A percentile compares a stretch with the other conserved stretches of the same genome.
Conservation (phyloP, 2,797 vertebrate genomes). For the Aythya fuligula region DNA sequence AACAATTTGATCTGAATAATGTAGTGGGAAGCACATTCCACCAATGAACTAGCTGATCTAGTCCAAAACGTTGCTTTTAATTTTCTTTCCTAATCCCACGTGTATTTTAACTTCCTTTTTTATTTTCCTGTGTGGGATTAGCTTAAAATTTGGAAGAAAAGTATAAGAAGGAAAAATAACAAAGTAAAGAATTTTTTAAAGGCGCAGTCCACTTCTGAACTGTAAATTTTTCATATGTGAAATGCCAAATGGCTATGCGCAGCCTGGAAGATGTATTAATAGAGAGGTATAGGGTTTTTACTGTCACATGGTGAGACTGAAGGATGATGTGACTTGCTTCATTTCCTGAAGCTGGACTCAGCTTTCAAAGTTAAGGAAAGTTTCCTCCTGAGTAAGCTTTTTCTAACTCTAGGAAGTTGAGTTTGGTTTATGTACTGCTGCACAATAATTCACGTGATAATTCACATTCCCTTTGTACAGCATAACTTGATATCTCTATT, state of each 20-base stretch:
- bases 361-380: constrained; percentile 59
- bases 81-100: constrained; percentile 57
- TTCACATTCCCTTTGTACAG: constrained; percentile 37
- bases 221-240: constrained; percentile 28
- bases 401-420: constrained; percentile 50
- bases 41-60: constrained; percentile 41
- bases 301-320: constrained; percentile 38
- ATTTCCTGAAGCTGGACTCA: constrained; percentile 56
- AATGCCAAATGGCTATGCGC: constrained; percentile 25
- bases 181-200: constrained; percentile 32
- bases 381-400: constrained; percentile 61
- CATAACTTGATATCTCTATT: constrained; percentile 60
- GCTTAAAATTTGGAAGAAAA: constrained; percentile 57
- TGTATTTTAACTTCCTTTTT: constrained; percentile 57
- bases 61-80: constrained; percentile 50
- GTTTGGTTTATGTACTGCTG: constrained; percentile 64
- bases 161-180: constrained; percentile 47
- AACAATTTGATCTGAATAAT: constrained; percentile 74
- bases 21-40: constrained; percentile 71
- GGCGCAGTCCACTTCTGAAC: neutral
- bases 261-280: constrained; percentile 46
- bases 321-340: constrained; percentile 68
- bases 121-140: constrained; percentile 51
- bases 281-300: constrained; percentile 40
- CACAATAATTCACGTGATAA: constrained; percentile 54